Conservation (phyloP, 2,797 vertebrate species). For the Cynodonichthys magdalenae region DNA sequence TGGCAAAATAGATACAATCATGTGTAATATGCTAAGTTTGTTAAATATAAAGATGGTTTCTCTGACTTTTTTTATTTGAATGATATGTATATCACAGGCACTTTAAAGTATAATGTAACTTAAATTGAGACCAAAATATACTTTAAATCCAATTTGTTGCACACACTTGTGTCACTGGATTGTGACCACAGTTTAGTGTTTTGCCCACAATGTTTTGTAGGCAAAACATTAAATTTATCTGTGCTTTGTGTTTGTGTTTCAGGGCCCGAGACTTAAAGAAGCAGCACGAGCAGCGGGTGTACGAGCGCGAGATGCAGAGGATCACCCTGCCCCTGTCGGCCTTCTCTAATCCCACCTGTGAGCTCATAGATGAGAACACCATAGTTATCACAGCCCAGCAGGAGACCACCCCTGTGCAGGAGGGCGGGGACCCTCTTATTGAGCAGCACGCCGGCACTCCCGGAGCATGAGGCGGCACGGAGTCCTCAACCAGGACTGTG, state of each 20-base stretch:
- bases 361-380: slow-evolving; percentile 91
- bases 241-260: slow-evolving; percentile 20
- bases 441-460: slow-evolving; percentile 89
- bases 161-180: too few species aligned
- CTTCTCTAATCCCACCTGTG: slow-evolving; percentile 91
- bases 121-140: too few species aligned
- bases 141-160: too few species aligned
- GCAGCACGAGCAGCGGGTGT: slow-evolving; percentile 87
- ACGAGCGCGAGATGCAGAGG: slow-evolving; percentile 93
- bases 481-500: slow-evolving; percentile 22
- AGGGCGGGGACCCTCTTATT: slow-evolving; percentile 87
- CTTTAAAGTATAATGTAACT: too few species aligned
- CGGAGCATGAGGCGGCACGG: slow-evolving; percentile 84
- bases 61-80: too few species aligned
- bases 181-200: too few species aligned
- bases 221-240: neutral
- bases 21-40: too few species aligned
- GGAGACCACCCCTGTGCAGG: slow-evolving; percentile 80
- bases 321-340: slow-evolving; percentile 92
- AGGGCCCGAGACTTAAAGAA: slow-evolving; percentile 90
- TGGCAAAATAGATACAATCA: too few species aligned
- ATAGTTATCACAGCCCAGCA: slow-evolving; percentile 82
- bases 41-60: too few species aligned
- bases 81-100: too few species aligned
- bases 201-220: neutral